A percentile compares a stretch with the other conserved stretches of the same genome.
These are phyloP conservation scores for Brachyhypopomus gauderio DNA, from an alignment of 2,113 vertebrate genomes.

Conservation along the genomic window DNA sequence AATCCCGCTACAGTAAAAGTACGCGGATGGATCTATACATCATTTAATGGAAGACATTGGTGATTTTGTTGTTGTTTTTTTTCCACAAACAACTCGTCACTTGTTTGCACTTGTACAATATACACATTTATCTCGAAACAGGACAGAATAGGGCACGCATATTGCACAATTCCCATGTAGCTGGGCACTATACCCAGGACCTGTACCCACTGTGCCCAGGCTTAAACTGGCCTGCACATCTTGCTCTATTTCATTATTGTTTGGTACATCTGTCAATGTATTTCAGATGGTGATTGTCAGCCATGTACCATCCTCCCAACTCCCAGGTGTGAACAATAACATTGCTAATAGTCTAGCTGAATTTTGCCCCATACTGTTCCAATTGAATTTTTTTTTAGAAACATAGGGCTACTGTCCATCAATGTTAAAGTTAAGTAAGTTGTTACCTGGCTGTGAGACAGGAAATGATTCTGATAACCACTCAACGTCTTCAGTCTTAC, in stretches of 20 bases:
- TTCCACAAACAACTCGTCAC: constrained; percentile 95
- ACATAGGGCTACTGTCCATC: background rate
- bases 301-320: background rate
- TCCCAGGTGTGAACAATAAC: background rate
- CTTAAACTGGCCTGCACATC: constrained; percentile 9
- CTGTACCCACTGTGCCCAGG: background rate
- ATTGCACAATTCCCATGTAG: constrained; percentile 89
- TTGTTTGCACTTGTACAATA: constrained; percentile 99
- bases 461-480: background rate
- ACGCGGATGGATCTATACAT: constrained; percentile 99
- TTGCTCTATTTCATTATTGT: background rate
- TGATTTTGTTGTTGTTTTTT: constrained; percentile 98
- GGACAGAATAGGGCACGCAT: constrained; percentile 73
- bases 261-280: too few species aligned
- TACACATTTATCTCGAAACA: constrained; percentile 84
- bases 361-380: too few species aligned
- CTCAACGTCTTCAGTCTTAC: background rate
- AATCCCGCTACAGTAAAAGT: constrained; percentile 84
- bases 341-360: background rate
- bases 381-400: too few species aligned
- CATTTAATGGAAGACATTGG: constrained; percentile 99
- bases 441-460: background rate
- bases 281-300: background rate
- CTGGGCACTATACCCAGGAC: background rate
- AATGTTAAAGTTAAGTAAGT: background rate